Percentiles rank a stretch among this genome's conserved stretches.
phyloP scores from a whole-genome alignment of 2,888 invertebrate genomes.

The Sepiola atlantica region DNA sequence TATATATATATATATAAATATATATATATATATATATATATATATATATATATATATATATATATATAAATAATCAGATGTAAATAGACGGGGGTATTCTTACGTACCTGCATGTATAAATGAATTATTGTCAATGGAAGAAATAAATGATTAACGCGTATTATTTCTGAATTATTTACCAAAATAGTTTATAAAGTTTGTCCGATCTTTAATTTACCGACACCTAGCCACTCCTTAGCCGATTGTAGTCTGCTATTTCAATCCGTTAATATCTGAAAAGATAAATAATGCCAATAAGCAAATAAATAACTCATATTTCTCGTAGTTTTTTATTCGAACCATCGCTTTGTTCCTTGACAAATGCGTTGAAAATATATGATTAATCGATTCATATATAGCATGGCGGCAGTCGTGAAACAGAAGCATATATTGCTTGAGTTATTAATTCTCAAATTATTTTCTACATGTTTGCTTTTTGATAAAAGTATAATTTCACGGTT shows the following conservation, averaged over 20 bases:
- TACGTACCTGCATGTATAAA: no score
- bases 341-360: not conserved
- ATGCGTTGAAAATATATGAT: not conserved
- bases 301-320: not conserved
- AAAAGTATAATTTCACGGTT: not conserved
- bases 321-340: not conserved
- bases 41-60: no score
- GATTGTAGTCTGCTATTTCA: not conserved
- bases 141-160: not conserved
- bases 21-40: no score
- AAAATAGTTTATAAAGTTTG: not conserved
- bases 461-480: not conserved
- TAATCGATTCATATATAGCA: not conserved
- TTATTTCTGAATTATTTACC: not conserved
- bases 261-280: not conserved
- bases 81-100: no score
- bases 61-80: no score
- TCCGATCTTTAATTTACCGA: not conserved
- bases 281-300: not conserved
- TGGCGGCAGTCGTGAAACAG: fast-evolving
- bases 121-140: not conserved
- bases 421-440: not conserved
- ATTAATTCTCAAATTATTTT: not conserved
- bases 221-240: fast-evolving
- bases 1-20: no score